Evolutionary conservation across 2,113 vertebrate species (phyloP).

Genomic region (Tapirus terrestris): DNA sequence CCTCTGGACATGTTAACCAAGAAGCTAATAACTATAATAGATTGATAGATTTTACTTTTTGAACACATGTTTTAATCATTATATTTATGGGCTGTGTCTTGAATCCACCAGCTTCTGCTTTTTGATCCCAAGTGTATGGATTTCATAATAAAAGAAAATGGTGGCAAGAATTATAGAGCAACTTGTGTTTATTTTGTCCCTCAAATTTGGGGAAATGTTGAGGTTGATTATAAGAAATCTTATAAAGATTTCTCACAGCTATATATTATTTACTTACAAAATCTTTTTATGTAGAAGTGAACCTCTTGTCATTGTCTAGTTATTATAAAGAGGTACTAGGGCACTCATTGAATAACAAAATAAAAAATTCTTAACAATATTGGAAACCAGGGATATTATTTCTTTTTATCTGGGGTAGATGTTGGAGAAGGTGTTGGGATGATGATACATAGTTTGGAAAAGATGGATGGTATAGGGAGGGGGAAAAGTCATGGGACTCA

Average conservation of each 20-base stretch:
- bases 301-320: background rate
- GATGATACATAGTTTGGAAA: background rate
- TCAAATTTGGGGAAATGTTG: background rate
- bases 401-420: background rate
- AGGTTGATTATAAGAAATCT: too few relatives aligned
- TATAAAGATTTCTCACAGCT: background rate
- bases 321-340: background rate
- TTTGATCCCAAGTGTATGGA: background rate
- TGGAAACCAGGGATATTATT: background rate
- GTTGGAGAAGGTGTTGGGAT: background rate
- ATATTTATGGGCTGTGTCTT: background rate
- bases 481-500: background rate
- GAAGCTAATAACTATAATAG: constrained; percentile 17
- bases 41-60: background rate
- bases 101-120: background rate
- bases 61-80: background rate
- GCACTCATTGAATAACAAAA: background rate
- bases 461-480: background rate
- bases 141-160: constrained; percentile 30
- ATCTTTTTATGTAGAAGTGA: background rate
- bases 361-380: background rate
- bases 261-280: background rate
- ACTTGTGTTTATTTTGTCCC: background rate
- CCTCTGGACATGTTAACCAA: constrained; percentile 45
- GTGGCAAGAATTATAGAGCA: background rate